These are phyloP conservation scores for Drosophila aldrichi DNA, from an alignment of 2,888 invertebrate species.

Conservation along the genomic window DNA sequence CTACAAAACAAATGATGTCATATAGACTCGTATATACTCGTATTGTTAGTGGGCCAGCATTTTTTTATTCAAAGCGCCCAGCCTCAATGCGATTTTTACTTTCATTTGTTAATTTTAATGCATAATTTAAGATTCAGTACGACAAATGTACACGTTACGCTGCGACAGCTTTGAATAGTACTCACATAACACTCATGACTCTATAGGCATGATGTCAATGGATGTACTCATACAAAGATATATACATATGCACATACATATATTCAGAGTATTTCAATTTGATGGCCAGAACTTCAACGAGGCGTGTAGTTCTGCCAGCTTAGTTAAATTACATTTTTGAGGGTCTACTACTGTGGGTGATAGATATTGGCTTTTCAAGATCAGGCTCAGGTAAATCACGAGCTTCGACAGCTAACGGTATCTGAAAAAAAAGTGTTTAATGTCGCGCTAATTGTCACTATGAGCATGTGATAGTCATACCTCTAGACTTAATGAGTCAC, in stretches of 20 bases:
- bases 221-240: slow-evolving; percentile 12
- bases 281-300: slow-evolving; percentile 52
- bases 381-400: slow-evolving; percentile 38
- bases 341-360: slow-evolving; percentile 11
- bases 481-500: slow-evolving; percentile 52
- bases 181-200: slow-evolving; percentile 1
- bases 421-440: slow-evolving; percentile 24
- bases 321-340: slow-evolving; percentile 25
- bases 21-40: slow-evolving; percentile 19
- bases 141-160: slow-evolving; percentile 41
- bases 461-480: slow-evolving; percentile 53
- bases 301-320: slow-evolving; percentile 64
- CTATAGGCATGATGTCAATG: slow-evolving; percentile 52
- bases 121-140: slow-evolving; percentile 63
- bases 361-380: slow-evolving; percentile 12
- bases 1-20: slow-evolving; percentile 74
- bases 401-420: slow-evolving; percentile 37
- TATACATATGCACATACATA: too few relatives aligned
- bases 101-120: slow-evolving; percentile 66
- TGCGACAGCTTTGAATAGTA: slow-evolving; percentile 15
- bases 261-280: slow-evolving; percentile 23
- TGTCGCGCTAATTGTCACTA: slow-evolving; percentile 60
- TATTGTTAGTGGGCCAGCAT: slow-evolving; percentile 20
- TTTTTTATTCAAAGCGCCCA: slow-evolving; percentile 55
- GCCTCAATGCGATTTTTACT: slow-evolving; percentile 73